Base-by-base conservation (phyloP, 1,140 invertebrate species). In the Cotesia vestalis region DNA sequence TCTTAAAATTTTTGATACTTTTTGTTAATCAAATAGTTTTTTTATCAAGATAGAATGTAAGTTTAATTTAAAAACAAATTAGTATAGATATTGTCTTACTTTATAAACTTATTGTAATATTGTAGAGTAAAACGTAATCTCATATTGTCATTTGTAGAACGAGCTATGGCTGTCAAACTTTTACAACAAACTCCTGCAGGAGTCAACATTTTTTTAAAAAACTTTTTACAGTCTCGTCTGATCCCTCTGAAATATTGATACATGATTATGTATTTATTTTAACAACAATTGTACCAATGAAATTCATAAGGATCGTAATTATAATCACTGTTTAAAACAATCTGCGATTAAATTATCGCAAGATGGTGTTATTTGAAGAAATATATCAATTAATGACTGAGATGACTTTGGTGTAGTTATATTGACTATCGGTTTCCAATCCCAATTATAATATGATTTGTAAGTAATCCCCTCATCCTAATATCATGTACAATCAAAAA, bases 401-500 rank as follows among this genome's bases (percentile, higher is more conserved):
- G 1, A 46, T 64, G 27, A 40, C 5, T 64, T 57, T 3, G 17
- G 35, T 11, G 51, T 4, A 38, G 9, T 66, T 27, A 17, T 40
- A 35, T 60, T 17, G 14, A 14, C 9, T 20, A 70, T 11, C 34
- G 40, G 36, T 38, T 71, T 17, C 61, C 69, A 76, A 27, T 53
- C 62, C 78, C 79, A 80, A n/a, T 75, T 66, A 55, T 80, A 80
- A 8, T 79, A 53, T 40, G 14, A 3, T 53, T 52, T 4, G 35
- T 59, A 59, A n/a, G 68, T 67, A 51, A 64, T 38, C 52, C 3
- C 36, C 35, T 17, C 9, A 52, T 72, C 67, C 71, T 61, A 8
- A 20, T 64, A 27, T 27, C 27, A 27, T 27, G 27, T 27, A 27
- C 27, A 27, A 27, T 27, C 27, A 27, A 27, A 27, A 27, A 27